Base-by-base conservation (phyloP, 2,113 vertebrate species). In the Melospiza georgiana region DNA sequence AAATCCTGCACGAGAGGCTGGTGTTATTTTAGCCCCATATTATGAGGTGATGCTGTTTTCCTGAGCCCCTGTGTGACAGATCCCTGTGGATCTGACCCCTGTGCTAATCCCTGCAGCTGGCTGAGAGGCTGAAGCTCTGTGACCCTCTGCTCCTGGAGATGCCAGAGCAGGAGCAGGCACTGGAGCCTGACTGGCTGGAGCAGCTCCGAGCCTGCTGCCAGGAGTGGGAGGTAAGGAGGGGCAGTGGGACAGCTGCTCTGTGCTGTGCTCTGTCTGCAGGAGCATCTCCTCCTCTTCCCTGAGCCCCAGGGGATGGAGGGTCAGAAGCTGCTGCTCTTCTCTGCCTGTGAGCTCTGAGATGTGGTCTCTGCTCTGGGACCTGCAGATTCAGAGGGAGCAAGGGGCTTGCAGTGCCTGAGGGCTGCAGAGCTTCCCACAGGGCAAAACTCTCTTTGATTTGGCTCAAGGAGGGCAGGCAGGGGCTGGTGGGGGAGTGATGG, bases 171-270 rank as follows among this genome's bases (percentile, higher is more conserved):
- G 93, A 97, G 58, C 67, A 81, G 20, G 86, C 9, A 1, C 91
- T 65, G 82, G 99, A 99, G 73, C 98, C 98, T 0, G 96, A 97
- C 9, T 99, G 99, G 99, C 97, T 99, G 28, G 63, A 68, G 28
- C 89, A 94, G 48, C 98, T 99, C 17, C 98, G 97, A 49, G 76
- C 74, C 10, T 94, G 44, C 57, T 95, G 93, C 49, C 55, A 3
- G 68, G 69, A 96, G 28, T 77, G 98, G 57, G 89, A 98, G 98
- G 99, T 98, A 72, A 97, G 94, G 58, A 61, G 24, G 41, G 33
- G 61, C n/a, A 7, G 23, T 4, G 39, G 54, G n/a, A 44, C 55
- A 68, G 59, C n/a, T 10, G 17, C 7, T 54, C 59, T 37, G n/a
- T 1, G 0, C 0, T 24, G 19, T 59, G n/a, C 9, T 35, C 54